These are phyloP conservation scores for Pygoscelis antarcticus DNA, from an alignment of 2,113 vertebrate species.

Conservation along the genomic window DNA sequence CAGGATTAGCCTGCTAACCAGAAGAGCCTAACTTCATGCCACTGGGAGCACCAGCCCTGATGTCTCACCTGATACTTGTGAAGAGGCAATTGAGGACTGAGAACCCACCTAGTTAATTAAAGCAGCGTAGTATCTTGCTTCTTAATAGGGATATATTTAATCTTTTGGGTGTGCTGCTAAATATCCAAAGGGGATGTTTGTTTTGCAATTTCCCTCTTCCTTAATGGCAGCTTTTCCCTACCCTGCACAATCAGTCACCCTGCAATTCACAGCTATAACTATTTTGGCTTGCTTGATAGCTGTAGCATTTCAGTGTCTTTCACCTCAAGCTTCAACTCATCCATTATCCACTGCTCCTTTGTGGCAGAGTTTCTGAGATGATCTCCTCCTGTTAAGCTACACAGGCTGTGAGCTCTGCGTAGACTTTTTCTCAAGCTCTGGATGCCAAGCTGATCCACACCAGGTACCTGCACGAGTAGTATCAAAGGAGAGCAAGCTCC, in stretches of 20 bases:
- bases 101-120: constrained; percentile 33
- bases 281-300: constrained; percentile 12
- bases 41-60: constrained; percentile 1
- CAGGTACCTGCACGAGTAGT: neutral
- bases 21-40: neutral
- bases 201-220: constrained; percentile 46
- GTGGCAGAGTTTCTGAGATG: neutral
- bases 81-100: neutral
- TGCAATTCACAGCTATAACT: constrained; percentile 28
- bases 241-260: neutral
- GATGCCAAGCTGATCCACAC: neutral
- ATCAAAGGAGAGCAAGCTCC: neutral
- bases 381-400: neutral
- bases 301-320: neutral
- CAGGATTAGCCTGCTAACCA: neutral
- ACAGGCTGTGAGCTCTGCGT: neutral
- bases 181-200: constrained; percentile 50
- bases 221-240: constrained; percentile 22
- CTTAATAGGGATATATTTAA: constrained; percentile 38
- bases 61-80: constrained; percentile 12
- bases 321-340: neutral
- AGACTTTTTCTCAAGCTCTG: neutral
- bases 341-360: neutral
- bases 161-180: constrained; percentile 24
- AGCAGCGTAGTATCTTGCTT: neutral